Evolutionary conservation across 2,888 invertebrate species (phyloP), one percentile per base, ranked within the genome.

Genomic region (Scrobipalpa atriplicella): DNA sequence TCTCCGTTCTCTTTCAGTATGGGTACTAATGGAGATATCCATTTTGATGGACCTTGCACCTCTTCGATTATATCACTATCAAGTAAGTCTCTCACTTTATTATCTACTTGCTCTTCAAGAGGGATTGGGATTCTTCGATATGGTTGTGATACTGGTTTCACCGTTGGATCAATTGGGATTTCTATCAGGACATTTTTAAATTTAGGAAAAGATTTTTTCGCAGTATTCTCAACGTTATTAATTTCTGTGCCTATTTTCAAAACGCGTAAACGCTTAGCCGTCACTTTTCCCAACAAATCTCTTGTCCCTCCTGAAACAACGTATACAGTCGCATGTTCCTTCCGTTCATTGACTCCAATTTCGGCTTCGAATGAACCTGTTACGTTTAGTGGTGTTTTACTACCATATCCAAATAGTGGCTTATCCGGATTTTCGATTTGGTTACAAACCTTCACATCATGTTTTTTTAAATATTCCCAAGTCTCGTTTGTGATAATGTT

Each of bases 61-160:
- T 51, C 60, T 69, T 74, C 71, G 5, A 72, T 73, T 0, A 73
- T 72, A 51, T 72, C 72, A 8, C n/a, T 41, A 7, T 69, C 21
- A 0, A 66, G 8, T 0, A 73, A 65, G 47, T 73, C 70, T 6
- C 67, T n/a, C 10, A 75, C 65, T 66, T 72, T 70, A 1, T 9
- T 38, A 13, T 70, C 58, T 1, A 75, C 60, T 66, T 73, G 72
- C 18, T 64, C 60, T 62, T 73, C 69, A 1, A 75, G 52, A 64
- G 29, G 63, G 8, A 58, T 58, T 1, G 70, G 68, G 13, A 72
- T 69, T 9, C 68, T 61, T 21, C 71, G 43, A 9, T 63, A 62
- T 6, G 68, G 68, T 56, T 71, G 71, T 1, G 51, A 47, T 10
- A 71, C 68, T 11, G 71, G 69, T 43, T 70, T 69, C 0, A 62